Evolutionary conservation across 2,888 invertebrate genomes (phyloP), one percentile per base, ranked within the genome.

Genomic region (Cerastis leucographa): DNA sequence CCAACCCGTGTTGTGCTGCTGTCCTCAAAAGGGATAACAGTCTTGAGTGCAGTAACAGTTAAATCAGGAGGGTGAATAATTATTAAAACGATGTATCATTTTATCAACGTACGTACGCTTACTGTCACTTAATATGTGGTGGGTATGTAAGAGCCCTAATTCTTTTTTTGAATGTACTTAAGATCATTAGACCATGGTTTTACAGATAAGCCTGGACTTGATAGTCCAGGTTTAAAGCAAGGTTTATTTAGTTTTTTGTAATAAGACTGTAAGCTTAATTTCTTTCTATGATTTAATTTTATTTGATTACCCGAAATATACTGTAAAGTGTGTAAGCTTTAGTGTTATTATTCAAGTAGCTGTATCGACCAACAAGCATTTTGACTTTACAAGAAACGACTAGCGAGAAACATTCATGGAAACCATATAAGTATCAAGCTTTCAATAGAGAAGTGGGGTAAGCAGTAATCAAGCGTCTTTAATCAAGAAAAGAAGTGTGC

Each of bases 401-500:
- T 29, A n/a, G 19, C 17, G n/a, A 59, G 7, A 29, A 3, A 17
- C 2, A 25, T 11, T 25, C 35, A 51, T 29, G 7, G 56, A 84
- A 72, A 49, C 56, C 62, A 51, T 80, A 84, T 42, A 73, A 81
- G 75, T 71, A 46, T 74, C 8, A 71, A 68, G 42, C 74, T 35
- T 65, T 61, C 11, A 14, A 17, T 35, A 29, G 8, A 54, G 59
- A 35, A 12, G 19, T 61, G 19, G 81, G 81, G 82, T 68, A 65
- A 59, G 68, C 59, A 81, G 59, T 81, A 81, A 82, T 85, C 85
- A 81, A 71, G 64, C 76, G 68, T 46, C 68, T 67, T 71, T 82
- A 71, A 81, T 85, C 77, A 81, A 68, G 51, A 71, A 69, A 64
- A 65, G 59, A 56, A 59, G 14, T 19, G 14, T 19, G 64, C 42